These are phyloP conservation scores for Struthidea cinerea DNA, from an alignment of 2,113 vertebrate genomes.

Conservation along the genomic window DNA sequence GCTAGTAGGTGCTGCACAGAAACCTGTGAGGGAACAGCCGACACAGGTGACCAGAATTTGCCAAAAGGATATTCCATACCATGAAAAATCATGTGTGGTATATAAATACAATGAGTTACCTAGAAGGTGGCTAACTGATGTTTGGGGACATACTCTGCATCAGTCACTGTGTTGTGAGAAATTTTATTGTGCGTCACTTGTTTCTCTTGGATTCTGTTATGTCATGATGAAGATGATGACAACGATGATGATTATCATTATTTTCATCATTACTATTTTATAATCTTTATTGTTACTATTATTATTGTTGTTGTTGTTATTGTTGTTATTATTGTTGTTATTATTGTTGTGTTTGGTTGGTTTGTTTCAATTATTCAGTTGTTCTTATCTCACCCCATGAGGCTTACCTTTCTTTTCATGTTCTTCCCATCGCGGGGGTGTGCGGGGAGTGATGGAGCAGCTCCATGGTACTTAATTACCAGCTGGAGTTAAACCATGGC, in stretches of 20 bases:
- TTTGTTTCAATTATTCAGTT: neutral
- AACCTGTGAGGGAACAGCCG: neutral
- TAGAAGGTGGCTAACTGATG: neutral
- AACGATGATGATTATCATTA: fast-evolving
- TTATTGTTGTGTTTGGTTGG: neutral
- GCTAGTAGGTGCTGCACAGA: neutral
- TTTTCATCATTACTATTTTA: neutral
- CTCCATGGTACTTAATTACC: neutral
- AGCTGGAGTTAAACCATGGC: neutral
- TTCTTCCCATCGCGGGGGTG: fast-evolving
- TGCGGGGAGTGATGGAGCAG: fast-evolving
- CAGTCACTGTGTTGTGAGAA: neutral
- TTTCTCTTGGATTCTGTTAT: neutral
- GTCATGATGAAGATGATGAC: too few relatives aligned
- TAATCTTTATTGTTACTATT: neutral
- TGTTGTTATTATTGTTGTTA: neutral
- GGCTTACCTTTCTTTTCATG: neutral
- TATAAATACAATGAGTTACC: fast-evolving
- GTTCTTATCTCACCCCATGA: neutral
- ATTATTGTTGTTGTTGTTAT: neutral
- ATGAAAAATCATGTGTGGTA: neutral
- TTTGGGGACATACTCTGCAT: fast-evolving
- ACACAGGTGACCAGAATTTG: neutral
- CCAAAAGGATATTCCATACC: neutral
- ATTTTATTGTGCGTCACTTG: neutral